Conservation (phyloP, 1,140 invertebrate genomes). For the Drosophila malerkotliana region DNA sequence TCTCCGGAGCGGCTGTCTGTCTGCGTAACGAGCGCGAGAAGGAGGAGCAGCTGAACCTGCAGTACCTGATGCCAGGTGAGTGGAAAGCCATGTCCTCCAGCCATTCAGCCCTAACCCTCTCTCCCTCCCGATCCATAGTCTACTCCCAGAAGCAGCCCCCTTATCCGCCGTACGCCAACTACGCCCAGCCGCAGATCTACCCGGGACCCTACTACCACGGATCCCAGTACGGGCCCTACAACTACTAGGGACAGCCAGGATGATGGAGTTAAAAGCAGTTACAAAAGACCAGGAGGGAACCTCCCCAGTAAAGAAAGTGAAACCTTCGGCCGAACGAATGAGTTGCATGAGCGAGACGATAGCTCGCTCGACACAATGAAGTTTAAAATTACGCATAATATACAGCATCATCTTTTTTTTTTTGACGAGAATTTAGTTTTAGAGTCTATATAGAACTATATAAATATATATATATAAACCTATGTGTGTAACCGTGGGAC, state of each 20-base stretch:
- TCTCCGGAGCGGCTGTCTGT: slow-evolving; percentile 96
- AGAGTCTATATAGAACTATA: slow-evolving; percentile 38
- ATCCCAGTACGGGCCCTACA: slow-evolving; percentile 96
- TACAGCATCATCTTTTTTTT: slow-evolving; percentile 60
- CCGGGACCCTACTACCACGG: slow-evolving; percentile 95
- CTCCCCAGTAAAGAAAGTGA: slow-evolving; percentile 19
- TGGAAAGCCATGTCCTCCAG: not conserved
- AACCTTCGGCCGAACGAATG: not conserved
- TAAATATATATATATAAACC: slow-evolving; percentile 11
- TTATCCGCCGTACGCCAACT: slow-evolving; percentile 93
- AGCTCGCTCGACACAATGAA: slow-evolving; percentile 9
- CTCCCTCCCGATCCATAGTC: slow-evolving; percentile 86
- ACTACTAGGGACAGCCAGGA: slow-evolving; percentile 87
- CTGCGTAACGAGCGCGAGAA: slow-evolving; percentile 95
- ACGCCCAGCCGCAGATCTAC: slow-evolving; percentile 92
- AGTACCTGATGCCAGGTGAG: slow-evolving; percentile 98
- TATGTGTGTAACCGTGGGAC: slow-evolving; percentile 46
- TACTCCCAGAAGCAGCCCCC: slow-evolving; percentile 96
- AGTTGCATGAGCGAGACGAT: slow-evolving; percentile 2
- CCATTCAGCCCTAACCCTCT: not conserved
- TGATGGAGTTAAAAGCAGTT: slow-evolving; percentile 35
- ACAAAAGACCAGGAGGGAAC: slow-evolving; percentile 39
- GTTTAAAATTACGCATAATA: slow-evolving; percentile 39
- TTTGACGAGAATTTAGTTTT: slow-evolving; percentile 62
- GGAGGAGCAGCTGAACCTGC: slow-evolving; percentile 97